phyloP scores from a whole-genome alignment of 2,113 vertebrate species.

The Pachycephala philippinensis region DNA sequence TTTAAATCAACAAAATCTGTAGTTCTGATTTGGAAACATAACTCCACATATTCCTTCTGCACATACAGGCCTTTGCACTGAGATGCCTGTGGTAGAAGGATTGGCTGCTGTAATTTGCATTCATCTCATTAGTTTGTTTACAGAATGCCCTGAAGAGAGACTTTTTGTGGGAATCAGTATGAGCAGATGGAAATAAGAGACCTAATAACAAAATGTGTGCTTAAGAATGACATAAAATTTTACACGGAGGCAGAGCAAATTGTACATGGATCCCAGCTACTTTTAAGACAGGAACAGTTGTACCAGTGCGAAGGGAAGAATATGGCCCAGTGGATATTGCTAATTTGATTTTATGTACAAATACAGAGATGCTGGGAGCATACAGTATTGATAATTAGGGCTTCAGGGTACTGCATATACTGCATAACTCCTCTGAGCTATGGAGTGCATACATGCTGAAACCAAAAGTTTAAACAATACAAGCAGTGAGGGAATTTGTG shows the following conservation, averaged over 20 bases:
- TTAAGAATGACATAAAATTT: slow-evolving; percentile 40
- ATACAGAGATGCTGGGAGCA: not conserved
- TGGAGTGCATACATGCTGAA: not conserved
- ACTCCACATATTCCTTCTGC: not conserved
- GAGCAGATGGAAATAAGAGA: slow-evolving; percentile 47
- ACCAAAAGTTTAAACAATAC: not conserved
- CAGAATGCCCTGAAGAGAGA: slow-evolving; percentile 23
- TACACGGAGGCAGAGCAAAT: not conserved
- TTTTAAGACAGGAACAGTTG: not conserved
- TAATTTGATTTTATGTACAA: not conserved
- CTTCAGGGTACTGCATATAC: not conserved
- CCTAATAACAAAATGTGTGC: slow-evolving; percentile 36
- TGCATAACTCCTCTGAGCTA: not conserved
- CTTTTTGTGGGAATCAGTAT: not conserved
- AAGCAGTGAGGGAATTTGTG: not conserved
- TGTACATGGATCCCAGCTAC: not conserved
- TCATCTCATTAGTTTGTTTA: slow-evolving; percentile 34
- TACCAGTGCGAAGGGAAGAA: not conserved
- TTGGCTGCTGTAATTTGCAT: not conserved
- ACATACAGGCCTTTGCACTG: not conserved
- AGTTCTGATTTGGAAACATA: not conserved
- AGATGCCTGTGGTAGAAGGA: not conserved
- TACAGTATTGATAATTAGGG: not conserved
- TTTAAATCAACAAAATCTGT: not conserved
- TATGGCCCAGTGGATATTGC: not conserved